Conservation (phyloP, 2,113 vertebrate genomes). For the Ariopsis seemanni region DNA sequence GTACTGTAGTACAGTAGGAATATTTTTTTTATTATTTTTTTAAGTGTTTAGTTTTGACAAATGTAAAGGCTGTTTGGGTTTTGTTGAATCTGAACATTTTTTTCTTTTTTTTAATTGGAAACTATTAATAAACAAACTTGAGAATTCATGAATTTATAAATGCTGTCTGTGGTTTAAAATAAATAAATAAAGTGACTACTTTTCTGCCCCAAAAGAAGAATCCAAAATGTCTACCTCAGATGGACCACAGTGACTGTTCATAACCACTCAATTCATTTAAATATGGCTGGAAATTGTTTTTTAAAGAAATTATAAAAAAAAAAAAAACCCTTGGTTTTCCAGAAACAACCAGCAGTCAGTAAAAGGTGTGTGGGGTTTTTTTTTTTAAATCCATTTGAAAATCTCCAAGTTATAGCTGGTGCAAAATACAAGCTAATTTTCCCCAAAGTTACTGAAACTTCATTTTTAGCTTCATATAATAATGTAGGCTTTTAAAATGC, state of each 20-base stretch:
- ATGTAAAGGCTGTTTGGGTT: background rate
- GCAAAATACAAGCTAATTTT: background rate
- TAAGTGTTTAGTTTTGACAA: background rate
- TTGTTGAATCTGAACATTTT: background rate
- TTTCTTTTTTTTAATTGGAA: background rate
- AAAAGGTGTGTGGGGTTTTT: background rate
- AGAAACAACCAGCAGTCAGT: background rate
- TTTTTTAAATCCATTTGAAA: background rate
- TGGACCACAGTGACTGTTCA: background rate
- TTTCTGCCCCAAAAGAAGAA: background rate
- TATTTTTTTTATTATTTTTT: background rate
- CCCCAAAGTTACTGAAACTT: background rate
- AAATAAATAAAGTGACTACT: too few relatives aligned
- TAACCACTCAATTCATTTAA: too few relatives aligned
- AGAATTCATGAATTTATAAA: background rate
- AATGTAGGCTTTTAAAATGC: background rate
- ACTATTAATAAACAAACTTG: background rate
- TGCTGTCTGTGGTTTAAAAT: background rate
- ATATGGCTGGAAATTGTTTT: background rate
- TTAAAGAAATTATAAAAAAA: background rate
- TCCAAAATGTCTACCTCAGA: slow-evolving; percentile 5
- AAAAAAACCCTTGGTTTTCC: background rate
- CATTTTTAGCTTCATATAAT: background rate
- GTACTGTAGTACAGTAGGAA: background rate
- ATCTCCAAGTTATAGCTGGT: background rate